These are phyloP conservation scores for Cossypha heuglini DNA, from an alignment of 2,797 vertebrate species.

Conservation along the genomic window DNA sequence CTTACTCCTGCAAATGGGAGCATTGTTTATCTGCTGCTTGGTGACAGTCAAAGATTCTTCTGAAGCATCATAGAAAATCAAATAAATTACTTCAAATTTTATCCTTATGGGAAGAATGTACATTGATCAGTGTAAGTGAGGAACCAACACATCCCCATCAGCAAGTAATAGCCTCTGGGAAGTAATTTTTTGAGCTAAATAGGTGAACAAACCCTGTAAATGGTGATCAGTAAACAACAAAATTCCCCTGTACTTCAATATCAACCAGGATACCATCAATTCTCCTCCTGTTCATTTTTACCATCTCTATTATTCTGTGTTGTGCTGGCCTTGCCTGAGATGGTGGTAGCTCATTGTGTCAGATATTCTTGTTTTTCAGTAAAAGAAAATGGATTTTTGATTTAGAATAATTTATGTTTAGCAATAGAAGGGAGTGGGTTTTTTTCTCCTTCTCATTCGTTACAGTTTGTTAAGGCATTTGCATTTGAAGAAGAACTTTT, in stretches of 20 bases:
- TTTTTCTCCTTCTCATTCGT: background rate
- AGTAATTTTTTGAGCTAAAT: slow-evolving; percentile 10
- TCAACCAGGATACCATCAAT: background rate
- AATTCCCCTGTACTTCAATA: background rate
- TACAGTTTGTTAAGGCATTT: slow-evolving; percentile 56
- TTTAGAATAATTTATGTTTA: slow-evolving; percentile 29
- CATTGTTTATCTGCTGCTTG: background rate
- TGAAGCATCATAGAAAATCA: background rate
- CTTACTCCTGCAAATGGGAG: background rate
- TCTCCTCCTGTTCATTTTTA: background rate
- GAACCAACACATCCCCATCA: background rate
- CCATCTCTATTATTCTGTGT: background rate
- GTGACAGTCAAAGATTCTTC: background rate
- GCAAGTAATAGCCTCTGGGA: background rate
- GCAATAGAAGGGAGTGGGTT: background rate
- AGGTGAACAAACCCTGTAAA: slow-evolving; percentile 2
- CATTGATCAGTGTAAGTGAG: background rate
- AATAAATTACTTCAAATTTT: slow-evolving; percentile 25
- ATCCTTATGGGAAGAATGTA: slow-evolving; percentile 3
- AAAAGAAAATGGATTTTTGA: slow-evolving; percentile 52
- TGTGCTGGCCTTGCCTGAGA: background rate
- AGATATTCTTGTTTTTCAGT: background rate
- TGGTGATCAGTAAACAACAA: slow-evolving; percentile 13
- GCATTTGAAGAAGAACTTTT: slow-evolving; percentile 44
- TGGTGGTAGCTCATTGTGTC: background rate